phyloP scores from a whole-genome alignment of 2,113 vertebrate species.

The Sapajus apella region DNA sequence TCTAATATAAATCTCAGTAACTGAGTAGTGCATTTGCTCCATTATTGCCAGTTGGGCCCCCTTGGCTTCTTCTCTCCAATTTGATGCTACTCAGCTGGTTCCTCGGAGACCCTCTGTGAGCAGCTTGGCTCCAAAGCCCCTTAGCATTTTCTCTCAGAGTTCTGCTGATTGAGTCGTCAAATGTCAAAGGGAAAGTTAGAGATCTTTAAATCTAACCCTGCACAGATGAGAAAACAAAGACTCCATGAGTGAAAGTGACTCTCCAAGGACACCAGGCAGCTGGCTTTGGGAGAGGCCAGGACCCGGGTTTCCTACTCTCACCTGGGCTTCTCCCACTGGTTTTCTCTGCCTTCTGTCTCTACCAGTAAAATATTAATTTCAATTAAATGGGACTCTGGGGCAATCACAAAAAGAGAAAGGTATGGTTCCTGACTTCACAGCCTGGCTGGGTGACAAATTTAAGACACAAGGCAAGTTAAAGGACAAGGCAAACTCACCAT shows the following conservation, averaged over 20 bases:
- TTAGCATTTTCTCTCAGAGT: not conserved
- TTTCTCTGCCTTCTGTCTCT: not conserved
- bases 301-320: not conserved
- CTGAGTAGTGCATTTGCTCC: not conserved
- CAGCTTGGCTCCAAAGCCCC: not conserved
- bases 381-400: not conserved
- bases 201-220: not conserved
- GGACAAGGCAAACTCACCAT: not conserved
- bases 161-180: slow-evolving; percentile 7
- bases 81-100: not conserved
- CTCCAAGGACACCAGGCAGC: not conserved
- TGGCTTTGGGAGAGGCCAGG: not conserved
- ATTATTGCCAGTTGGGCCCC: not conserved
- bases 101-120: not conserved
- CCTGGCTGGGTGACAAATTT: not conserved
- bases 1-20: not conserved
- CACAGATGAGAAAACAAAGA: not conserved
- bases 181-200: not conserved
- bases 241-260: not conserved
- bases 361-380: not conserved
- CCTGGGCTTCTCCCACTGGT: not conserved
- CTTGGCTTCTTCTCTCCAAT: not conserved
- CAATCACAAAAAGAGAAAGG: not conserved
- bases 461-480: not conserved
- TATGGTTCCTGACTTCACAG: not conserved